Evolutionary conservation across 2,113 vertebrate genomes (phyloP), one percentile per base, ranked within the genome.

Genomic region (Romanogobio albipinnatus): DNA sequence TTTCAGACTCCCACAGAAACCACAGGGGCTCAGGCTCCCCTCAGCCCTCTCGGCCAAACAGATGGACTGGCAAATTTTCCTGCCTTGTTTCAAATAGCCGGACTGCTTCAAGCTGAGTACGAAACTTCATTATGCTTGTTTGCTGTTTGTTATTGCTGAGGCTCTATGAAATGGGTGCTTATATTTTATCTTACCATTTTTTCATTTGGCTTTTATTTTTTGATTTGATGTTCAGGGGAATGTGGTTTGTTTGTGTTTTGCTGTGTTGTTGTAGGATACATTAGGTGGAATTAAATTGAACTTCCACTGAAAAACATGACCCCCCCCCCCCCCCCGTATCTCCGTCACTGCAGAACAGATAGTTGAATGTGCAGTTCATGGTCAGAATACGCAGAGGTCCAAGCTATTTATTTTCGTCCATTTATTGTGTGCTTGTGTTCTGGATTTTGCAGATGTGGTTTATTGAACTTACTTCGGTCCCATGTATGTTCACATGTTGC

Each of bases 1-100:
- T 84, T 75, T 86, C 36, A 64, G 71, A 83, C 76, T 82, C 85
- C 87, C 87, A 83, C 78, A 17, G 79, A 85, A 86, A 66, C 83
- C 3, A 66, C 84, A 45, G 86, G 84, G 61, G 24, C 73, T 9
- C 61, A 47, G 62, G 15, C 74, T 51, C 45, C 49, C 74, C 49
- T 76, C 74, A 33, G 74, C 49, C 11, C 53, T 68, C 39, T n/a
- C 26, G 47, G 81, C 53, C 71, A 76, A 85, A 29, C 85, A 88
- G 87, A 88, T 88, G 87, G 82, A 82, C 45, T 84, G 84, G 61
- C 85, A 77, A 49, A 43, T 39, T 71, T 59, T 45, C 61, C 71
- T 82, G 56, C 39, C 79, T 76, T 49, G 66, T 59, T 71, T 85
- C 24, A 33, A 71, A 58, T n/a, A 81, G 36, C 26, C 78, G 51